Base-by-base conservation (phyloP, 2,888 invertebrate genomes). In the Drosophila aldrichi region DNA sequence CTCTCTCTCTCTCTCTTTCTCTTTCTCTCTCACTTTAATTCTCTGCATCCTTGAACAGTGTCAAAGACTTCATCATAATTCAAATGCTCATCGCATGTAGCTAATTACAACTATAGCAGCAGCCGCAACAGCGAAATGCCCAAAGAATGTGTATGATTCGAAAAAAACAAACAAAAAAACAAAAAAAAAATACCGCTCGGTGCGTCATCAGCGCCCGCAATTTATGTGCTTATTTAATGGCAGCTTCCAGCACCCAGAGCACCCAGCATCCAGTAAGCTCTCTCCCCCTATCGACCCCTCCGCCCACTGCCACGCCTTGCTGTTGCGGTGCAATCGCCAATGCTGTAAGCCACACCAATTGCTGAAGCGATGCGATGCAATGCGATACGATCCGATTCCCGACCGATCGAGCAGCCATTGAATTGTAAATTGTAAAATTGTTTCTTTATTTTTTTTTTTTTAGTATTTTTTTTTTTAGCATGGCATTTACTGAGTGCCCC, bases 271-370 rank as follows among this genome's bases (percentile, higher is more conserved):
- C 62, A 44, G 36, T 36, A 36, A 14, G 36, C 14, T 36, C 36
- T 36, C 16, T 14, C 16, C 14, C 36, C 16, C 36, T 6, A 2
- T 36, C 36, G 14, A 0, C 46, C 48, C 25, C 22, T 7, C 10
- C 22, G 7, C 10, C 58, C 20, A 49, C 69, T 70, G 79, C 40
- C 76, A 79, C 79, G 80, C 77, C 77, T 64, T 46, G 48, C 29
- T 62, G 55, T n/a, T 55, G 41, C 41, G 38, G 36, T 68, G 61
- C 77, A 75, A 72, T 72, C 67, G 72, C 57, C 84, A 32, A 70
- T 70, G 87, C 81, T 77, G 81, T 81, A 87, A 87, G 81, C 71
- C 78, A 77, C 76, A 77, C 85, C 88, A 87, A 87, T 77, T 83
- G 81, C 77, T 68, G 71, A 62, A 70, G 20, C 51, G 34, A 38